Evolutionary conservation across 1,140 invertebrate species (phyloP), one percentile per base, ranked within the genome.

Genomic region (Reticulitermes speratus): DNA sequence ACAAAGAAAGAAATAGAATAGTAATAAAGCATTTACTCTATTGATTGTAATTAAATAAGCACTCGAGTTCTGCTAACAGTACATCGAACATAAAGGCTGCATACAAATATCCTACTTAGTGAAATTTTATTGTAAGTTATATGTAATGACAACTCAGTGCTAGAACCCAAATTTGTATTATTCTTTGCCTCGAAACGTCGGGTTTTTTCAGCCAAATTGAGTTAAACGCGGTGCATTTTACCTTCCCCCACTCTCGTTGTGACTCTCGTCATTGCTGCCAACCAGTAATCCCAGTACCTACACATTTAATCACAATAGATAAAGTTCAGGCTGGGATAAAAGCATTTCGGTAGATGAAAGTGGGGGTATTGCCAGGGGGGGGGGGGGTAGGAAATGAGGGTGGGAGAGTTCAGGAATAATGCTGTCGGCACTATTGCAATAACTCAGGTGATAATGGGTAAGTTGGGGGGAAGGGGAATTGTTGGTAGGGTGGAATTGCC

Each of bases 371-470:
- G 52, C 19, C 14, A 2, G 52, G 45, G 45, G 59, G 59, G 9
- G n/a, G 65, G 65, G 52, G 19, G 14, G 25, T 75, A 9, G 65
- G 65, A 75, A 75, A 75, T 75, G 65, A 75, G 65, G n/a, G 65
- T 75, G 65, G 21, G 65, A 75, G 65, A 25, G 65, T 30, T 75
- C 65, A 75, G 65, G 65, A 75, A 75, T 75, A 75, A 75, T 75
- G 65, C 65, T 75, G 65, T 75, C 65, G 65, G 65, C 65, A 75
- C 65, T 75, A 30, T 75, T 75, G 65, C 65, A 75, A 65, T 84
- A 84, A 84, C 84, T 84, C 84, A 84, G 84, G 84, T 84, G 84
- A 84, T 84, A 84, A 84, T 84, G 84, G 84, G 84, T 38, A 11
- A 52, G 48, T 45, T 25, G 84, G 30, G 48, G 84, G 83, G 44